A percentile compares a stretch with the other conserved stretches of the same genome.
phyloP scores from a whole-genome alignment of 2,797 vertebrate species.

The Schizothorax lantsangensis region DNA sequence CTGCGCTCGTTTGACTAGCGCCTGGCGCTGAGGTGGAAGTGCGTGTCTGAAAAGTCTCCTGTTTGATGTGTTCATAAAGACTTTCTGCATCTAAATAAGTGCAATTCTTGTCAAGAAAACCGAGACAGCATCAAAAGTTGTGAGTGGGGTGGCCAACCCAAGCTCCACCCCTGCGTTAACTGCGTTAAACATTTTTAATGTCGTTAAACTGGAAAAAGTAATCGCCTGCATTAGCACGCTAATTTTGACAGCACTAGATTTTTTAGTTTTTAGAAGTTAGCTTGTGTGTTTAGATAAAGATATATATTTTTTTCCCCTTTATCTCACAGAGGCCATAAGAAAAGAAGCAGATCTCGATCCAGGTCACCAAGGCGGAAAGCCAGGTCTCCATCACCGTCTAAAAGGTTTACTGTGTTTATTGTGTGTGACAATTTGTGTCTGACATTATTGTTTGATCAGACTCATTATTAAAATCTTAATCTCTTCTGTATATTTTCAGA shows the following conservation, averaged over 20 bases:
- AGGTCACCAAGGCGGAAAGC: constrained; percentile 85
- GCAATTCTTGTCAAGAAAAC: too few species aligned
- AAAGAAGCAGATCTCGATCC: constrained; percentile 87
- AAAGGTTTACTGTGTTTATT: constrained; percentile 79
- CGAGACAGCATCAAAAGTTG: neutral
- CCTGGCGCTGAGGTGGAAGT: too few species aligned
- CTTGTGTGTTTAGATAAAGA: neutral
- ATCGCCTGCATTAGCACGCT: too few species aligned
- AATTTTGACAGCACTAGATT: neutral
- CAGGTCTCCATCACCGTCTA: constrained; percentile 83
- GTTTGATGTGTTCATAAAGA: too few species aligned
- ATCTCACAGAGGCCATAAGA: constrained; percentile 81
- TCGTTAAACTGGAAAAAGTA: too few species aligned
- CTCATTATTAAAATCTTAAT: neutral
- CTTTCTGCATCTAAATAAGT: too few species aligned
- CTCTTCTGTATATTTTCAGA: constrained; percentile 69
- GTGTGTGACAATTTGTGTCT: neutral
- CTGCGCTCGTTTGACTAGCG: too few species aligned
- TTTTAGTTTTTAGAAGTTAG: neutral
- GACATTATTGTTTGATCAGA: neutral
- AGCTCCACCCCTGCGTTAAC: too few species aligned
- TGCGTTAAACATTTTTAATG: too few species aligned
- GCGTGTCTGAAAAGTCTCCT: too few species aligned
- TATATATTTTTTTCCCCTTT: neutral
- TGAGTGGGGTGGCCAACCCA: neutral